Base-by-base conservation (phyloP, 2,888 invertebrate genomes). In the Scelioninae gen. 1 region DNA sequence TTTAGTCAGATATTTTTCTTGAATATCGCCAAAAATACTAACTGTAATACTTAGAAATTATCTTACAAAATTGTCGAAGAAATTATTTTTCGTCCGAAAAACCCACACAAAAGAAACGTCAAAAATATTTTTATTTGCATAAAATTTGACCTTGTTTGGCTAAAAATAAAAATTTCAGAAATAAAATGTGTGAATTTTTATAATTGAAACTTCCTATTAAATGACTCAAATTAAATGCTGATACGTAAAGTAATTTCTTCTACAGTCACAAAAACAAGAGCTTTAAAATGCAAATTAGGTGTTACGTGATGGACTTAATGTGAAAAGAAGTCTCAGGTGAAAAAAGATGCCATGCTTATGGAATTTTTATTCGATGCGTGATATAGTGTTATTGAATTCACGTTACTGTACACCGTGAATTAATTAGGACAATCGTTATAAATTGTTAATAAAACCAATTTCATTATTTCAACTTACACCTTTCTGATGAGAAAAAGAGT, bases 1-100 rank as follows among this genome's bases (percentile, higher is more conserved):
- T 89, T 75, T 90, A 87, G 84, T 55, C 7, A 51, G 31, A 74
- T 78, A 77, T 74, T 82, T 74, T 84, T 63, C 43, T 58, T 71
- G 49, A 56, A 77, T 58, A 53, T 58, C 63, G 82, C 78, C 78
- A 82, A 82, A 82, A 29, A 38, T 38, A 65, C 40, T 55, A 56
- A 65, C 47, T 60, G 53, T 76, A 55, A 65, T 56, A 45, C 51
- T 23, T 81, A 71, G 69, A 45, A 15, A 16, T 60, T 65, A 76
- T 62, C 58, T 81, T 53, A 55, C 34, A 47, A 71, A 31, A 16
- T 16, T 69, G 58, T 58, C 16, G 31, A 51, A 51, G 56, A 65
- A 60, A 16, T 53, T 34, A 49, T n/a, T 56, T 69, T 11, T 23
- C 15, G 23, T 43, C 15, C 10, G 31, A 49, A 9, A n/a, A n/a